Evolutionary conservation across 30 jellyfish, hydroid and myxozoan species (phyloP).

Genomic region (Sanderia malayensis): DNA sequence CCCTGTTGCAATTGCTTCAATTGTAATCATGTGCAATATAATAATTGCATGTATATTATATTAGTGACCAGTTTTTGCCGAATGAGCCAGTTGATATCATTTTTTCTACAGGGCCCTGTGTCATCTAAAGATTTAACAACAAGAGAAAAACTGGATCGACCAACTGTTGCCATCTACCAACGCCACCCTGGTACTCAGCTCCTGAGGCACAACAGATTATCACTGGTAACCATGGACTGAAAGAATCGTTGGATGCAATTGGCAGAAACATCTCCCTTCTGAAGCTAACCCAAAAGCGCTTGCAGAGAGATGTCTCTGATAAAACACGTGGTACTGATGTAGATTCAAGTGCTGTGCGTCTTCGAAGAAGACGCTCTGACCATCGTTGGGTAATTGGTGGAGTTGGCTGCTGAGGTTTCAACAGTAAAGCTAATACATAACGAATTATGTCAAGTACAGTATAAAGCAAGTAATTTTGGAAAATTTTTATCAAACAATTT

Average conservation of each 20-base stretch:
- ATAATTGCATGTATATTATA: no score
- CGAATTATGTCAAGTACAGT: no score
- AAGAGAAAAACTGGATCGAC: constrained; percentile 87
- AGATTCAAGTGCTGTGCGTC: constrained; percentile 91
- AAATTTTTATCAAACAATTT: no score
- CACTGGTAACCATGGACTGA: constrained; percentile 75
- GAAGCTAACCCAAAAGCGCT: constrained; percentile 67
- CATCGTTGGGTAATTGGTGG: constrained; percentile 96
- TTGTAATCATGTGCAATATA: no score
- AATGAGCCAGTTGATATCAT: no score
- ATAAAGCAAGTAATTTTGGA: no score
- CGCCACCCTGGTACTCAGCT: constrained; percentile 93
- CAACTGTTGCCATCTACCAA: constrained; percentile 70
- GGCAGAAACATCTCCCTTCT: constrained; percentile 82
- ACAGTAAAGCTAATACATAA: no score
- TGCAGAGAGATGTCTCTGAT: constrained; percentile 76
- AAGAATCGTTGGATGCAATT: constrained; percentile 85
- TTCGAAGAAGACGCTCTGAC: constrained; percentile 80
- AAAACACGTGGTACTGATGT: constrained; percentile 67
- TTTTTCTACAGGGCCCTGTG: constrained; percentile 80
- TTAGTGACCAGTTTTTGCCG: no score
- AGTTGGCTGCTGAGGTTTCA: constrained; percentile 51
- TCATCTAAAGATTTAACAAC: constrained; percentile 77
- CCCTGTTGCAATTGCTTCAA: no score
- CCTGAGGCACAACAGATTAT: constrained; percentile 90